Evolutionary conservation across 2,888 invertebrate genomes (phyloP), one percentile per base, ranked within the genome.

Genomic region (Cryptosula pallasiana): DNA sequence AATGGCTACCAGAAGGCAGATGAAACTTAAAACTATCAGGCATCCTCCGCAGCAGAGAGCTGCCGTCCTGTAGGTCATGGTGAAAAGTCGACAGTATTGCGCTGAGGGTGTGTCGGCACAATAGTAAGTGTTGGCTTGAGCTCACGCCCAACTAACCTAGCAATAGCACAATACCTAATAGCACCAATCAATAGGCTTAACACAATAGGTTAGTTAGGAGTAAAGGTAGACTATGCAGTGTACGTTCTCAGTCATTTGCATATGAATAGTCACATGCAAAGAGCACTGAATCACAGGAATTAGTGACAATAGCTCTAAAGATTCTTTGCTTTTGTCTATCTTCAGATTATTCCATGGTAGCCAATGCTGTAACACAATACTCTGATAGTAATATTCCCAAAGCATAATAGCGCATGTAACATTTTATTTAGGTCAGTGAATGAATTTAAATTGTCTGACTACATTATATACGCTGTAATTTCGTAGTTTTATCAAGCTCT

Each of bases 201-300:
- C n/a, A n/a, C n/a, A n/a, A n/a, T n/a, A n/a, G n/a, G n/a, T n/a
- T n/a, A n/a, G n/a, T n/a, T n/a, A n/a, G n/a, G n/a, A n/a, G n/a
- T n/a, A n/a, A n/a, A n/a, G n/a, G n/a, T n/a, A n/a, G n/a, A n/a
- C n/a, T n/a, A n/a, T n/a, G n/a, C n/a, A n/a, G n/a, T n/a, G n/a
- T n/a, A n/a, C n/a, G n/a, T n/a, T 20, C 45, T 9, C 20, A 45
- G 45, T 20, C 32, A 57, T 63, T 63, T 63, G 63, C 63, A 63
- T 63, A 63, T 63, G 63, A 63, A 63, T 63, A 34, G 9, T 45
- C 9, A 45, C n/a, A n/a, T n/a, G n/a, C n/a, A n/a, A n/a, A n/a
- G n/a, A 45, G 45, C 9, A 20, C 45, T 45, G 45, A 45, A 45
- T 45, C 45, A 45, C 5, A 45, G 5, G 45, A 13, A 45, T 5